Percentiles rank a stretch among this genome's conserved stretches.
phyloP scores from a whole-genome alignment of 2,113 vertebrate species.

The Tangachromis dhanisi region DNA sequence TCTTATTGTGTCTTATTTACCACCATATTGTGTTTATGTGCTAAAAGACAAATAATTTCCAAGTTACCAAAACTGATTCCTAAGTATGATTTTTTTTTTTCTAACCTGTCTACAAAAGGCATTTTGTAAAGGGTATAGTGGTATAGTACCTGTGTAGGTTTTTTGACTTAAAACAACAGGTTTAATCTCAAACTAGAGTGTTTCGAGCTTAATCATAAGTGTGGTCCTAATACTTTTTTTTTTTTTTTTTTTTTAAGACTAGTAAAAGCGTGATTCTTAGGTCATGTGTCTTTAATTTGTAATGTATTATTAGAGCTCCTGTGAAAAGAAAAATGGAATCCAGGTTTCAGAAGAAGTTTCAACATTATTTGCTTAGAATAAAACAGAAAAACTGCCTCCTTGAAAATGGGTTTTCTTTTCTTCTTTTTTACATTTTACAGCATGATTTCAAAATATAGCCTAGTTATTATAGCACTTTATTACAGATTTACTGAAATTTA shows the following conservation, averaged over 20 bases:
- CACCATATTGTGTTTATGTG: background rate
- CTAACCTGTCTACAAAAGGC: background rate
- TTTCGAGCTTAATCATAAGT: accelerated
- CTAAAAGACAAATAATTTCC: background rate
- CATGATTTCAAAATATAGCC: background rate
- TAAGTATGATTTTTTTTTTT: background rate
- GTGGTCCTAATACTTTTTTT: background rate
- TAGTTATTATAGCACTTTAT: background rate
- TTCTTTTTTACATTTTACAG: background rate
- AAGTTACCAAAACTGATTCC: background rate
- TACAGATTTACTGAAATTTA: background rate
- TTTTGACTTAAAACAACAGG: background rate
- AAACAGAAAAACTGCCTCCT: background rate
- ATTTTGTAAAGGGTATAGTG: background rate
- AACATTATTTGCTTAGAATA: background rate
- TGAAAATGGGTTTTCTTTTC: too few relatives aligned
- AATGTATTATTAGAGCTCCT: background rate
- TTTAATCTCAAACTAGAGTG: background rate
- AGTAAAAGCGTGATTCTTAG: background rate
- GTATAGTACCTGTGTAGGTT: background rate
- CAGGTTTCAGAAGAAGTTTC: background rate
- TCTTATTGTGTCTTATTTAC: background rate
- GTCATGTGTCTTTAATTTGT: background rate
- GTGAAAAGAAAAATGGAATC: background rate
- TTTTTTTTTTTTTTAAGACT: background rate